A percentile compares a stretch with the other conserved stretches of the same genome.
phyloP scores from a whole-genome alignment of 2,888 invertebrate species.

The Nebria brevicollis region DNA sequence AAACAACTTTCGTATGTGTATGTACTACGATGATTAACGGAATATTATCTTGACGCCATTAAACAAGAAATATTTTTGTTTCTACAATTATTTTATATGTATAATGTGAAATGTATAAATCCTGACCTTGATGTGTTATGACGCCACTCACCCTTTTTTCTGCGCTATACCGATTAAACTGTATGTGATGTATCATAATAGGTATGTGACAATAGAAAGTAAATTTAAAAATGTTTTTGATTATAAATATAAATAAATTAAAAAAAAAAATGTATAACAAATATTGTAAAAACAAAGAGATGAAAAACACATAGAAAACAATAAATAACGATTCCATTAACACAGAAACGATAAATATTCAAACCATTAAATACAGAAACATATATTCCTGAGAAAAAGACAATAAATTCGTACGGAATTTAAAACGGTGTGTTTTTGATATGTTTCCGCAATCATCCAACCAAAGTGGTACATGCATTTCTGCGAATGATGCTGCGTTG shows the following conservation, averaged over 20 bases:
- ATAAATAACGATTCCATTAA: conserved; percentile 18
- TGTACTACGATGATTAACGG: too few species aligned
- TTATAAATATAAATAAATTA: not conserved
- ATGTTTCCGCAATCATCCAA: conserved; percentile 28
- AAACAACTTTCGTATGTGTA: not conserved
- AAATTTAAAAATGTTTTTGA: not conserved
- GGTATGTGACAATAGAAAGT: too few species aligned
- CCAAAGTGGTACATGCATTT: conserved; percentile 5
- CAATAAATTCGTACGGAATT: conserved; percentile 32
- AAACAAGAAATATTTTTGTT: too few species aligned
- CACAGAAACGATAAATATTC: conserved; percentile 30
- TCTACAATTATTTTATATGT: too few species aligned
- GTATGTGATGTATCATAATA: too few species aligned
- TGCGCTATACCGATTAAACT: too few species aligned
- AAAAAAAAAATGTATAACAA: not conserved
- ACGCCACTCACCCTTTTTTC: too few species aligned
- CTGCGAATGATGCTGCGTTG: not conserved
- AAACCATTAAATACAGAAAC: conserved; percentile 37
- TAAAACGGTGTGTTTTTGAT: conserved; percentile 30
- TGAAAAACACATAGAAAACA: not conserved
- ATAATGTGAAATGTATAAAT: too few species aligned
- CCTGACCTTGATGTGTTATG: too few species aligned
- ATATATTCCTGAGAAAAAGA: conserved; percentile 31
- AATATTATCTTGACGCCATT: too few species aligned
- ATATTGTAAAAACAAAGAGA: not conserved